These are phyloP conservation scores for Microplitis deprimator DNA, from an alignment of 2,888 invertebrate species.

Conservation along the genomic window DNA sequence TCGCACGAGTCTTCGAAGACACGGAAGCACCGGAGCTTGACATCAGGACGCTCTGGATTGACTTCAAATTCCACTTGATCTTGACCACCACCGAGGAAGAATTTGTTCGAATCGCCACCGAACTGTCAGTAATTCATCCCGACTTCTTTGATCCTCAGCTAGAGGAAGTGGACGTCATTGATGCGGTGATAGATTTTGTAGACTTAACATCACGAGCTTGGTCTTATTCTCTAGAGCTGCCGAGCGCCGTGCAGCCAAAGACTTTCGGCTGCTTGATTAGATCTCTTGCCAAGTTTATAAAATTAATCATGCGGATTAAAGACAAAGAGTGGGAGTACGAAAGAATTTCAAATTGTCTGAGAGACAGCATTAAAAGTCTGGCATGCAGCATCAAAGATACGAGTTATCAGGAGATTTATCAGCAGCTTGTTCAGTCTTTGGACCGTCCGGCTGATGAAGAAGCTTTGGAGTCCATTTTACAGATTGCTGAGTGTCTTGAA, in stretches of 20 bases:
- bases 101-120: slow-evolving; percentile 51
- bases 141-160: slow-evolving; percentile 45
- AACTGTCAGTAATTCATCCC: slow-evolving; percentile 48
- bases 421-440: slow-evolving; percentile 35
- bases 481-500: slow-evolving; percentile 43
- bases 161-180: slow-evolving; percentile 51
- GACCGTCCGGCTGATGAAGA: slow-evolving; percentile 39
- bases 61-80: slow-evolving; percentile 60
- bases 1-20: slow-evolving; percentile 6
- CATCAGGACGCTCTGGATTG: slow-evolving; percentile 44
- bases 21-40: background rate
- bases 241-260: slow-evolving; percentile 48
- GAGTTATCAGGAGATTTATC: slow-evolving; percentile 43
- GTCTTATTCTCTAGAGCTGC: slow-evolving; percentile 56
- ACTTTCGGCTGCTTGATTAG: slow-evolving; percentile 57
- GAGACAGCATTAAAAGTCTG: slow-evolving; percentile 44
- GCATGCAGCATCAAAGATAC: slow-evolving; percentile 41
- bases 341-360: slow-evolving; percentile 42
- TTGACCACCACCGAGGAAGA: slow-evolving; percentile 57
- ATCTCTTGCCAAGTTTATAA: slow-evolving; percentile 47
- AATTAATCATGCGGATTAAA: slow-evolving; percentile 39
- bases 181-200: slow-evolving; percentile 55
- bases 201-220: slow-evolving; percentile 58
- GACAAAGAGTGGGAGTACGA: slow-evolving; percentile 34
- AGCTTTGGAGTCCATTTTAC: slow-evolving; percentile 34